These are phyloP conservation scores for Anoura caudifer DNA, from an alignment of 2,113 vertebrate species.

Conservation along the genomic window DNA sequence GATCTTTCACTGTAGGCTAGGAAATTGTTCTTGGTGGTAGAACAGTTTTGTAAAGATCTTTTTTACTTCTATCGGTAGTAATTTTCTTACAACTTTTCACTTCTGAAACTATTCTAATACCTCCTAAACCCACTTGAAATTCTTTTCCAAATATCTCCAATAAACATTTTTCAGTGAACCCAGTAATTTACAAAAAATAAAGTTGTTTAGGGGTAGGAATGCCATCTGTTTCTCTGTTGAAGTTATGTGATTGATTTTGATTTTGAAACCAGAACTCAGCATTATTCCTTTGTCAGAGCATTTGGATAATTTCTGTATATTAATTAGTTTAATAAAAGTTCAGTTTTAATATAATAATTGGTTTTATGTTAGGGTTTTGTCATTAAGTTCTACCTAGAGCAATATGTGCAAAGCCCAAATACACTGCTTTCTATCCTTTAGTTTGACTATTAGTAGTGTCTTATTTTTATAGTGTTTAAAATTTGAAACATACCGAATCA, in stretches of 20 bases:
- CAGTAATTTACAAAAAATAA: background rate
- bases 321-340: slow-evolving; percentile 42
- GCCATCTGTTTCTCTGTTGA: background rate
- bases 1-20: background rate
- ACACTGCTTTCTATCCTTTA: background rate
- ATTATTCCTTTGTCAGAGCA: slow-evolving; percentile 6
- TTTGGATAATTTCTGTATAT: background rate
- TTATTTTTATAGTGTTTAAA: slow-evolving; percentile 48
- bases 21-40: background rate
- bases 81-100: background rate
- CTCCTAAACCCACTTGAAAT: background rate
- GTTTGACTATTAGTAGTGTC: background rate
- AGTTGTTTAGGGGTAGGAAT: background rate
- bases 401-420: background rate
- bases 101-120: background rate
- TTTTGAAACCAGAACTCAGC: background rate
- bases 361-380: slow-evolving; percentile 1
- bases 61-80: background rate
- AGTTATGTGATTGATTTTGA: background rate
- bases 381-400: background rate
- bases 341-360: background rate
- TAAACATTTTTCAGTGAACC: background rate
- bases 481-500: slow-evolving; percentile 20
- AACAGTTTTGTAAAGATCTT: background rate
- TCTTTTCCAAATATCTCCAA: background rate